Evolutionary conservation across 2,888 invertebrate genomes (phyloP), one percentile per base, ranked within the genome.

Genomic region (Ormyrus labotus): DNA sequence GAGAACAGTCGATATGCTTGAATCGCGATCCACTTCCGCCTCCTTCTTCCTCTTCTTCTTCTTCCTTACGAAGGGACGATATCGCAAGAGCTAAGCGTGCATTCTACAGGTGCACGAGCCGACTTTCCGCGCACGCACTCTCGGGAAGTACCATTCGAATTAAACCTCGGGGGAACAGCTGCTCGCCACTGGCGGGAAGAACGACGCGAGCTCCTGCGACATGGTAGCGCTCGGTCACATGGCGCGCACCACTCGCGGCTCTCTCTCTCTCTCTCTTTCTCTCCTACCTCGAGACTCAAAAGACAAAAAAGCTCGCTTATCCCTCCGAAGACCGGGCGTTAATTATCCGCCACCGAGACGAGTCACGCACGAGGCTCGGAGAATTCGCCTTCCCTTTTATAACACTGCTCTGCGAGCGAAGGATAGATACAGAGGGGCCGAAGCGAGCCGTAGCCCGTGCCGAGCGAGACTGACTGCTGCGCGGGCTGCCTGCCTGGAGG

Each of bases 391-490:
- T 34, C 34, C 34, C 34, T 34, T 4, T 34, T 34, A 4, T 4
- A 4, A 34, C 3, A 34, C 34, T 34, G 34, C 34, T 34, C 34
- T 34, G 34, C 34, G 34, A 34, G 34, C 34, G 34, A 34, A 4
- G 34, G 34, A 34, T 4, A 4, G 34, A 34, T 34, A 34, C 0
- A 34, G 34, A 34, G 34, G 77, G 47, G 19, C 61, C 82, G 81
- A 81, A 71, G 61, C 81, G 81, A 80, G 69, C 82, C 83, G 83
- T 85, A 77, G 83, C 83, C 82, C 84, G 83, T 83, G 81, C 83
- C 82, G 83, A 83, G 83, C 85, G 79, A 84, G 78, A 84, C 86
- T 84, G 85, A 82, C 83, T 79, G 79, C 75, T 79, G 83, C 82
- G 73, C 80, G 63, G 78, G 69, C 80, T 57, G 81, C 83, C 81